Evolutionary conservation across 2,113 vertebrate genomes (phyloP).

Genomic region (Aphyosemion australe): DNA sequence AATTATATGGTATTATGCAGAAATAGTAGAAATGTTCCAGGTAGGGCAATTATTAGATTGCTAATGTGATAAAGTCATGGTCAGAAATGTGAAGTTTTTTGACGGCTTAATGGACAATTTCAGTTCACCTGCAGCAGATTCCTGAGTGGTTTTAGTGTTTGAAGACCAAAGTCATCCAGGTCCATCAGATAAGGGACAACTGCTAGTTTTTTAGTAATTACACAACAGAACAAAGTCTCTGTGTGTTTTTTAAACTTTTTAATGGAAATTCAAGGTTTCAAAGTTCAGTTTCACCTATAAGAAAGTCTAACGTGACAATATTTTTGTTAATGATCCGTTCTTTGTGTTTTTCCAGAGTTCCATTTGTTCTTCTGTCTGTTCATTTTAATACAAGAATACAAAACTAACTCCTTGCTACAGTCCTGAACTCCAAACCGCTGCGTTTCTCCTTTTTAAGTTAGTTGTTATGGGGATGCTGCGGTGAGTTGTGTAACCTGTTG

Average conservation of each 20-base stretch:
- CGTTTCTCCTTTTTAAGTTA: slow-evolving; percentile 18
- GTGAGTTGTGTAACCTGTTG: slow-evolving; percentile 55
- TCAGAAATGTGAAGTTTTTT: background rate
- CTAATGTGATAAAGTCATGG: background rate
- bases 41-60: background rate
- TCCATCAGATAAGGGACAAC: background rate
- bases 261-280: no score
- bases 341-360: background rate
- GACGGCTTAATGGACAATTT: background rate
- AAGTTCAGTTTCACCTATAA: no score
- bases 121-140: background rate
- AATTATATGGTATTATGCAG: slow-evolving; percentile 6
- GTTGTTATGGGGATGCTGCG: slow-evolving; percentile 75
- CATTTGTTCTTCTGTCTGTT: background rate
- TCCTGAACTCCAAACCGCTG: slow-evolving; percentile 28
- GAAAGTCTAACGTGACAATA: no score
- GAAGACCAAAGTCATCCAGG: background rate
- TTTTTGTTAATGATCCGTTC: no score
- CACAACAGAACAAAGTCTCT: no score
- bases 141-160: background rate
- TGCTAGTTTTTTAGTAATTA: no score
- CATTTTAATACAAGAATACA: slow-evolving; percentile 26
- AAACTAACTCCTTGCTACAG: slow-evolving; percentile 24
- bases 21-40: background rate
- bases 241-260: no score